Conservation (phyloP, 1,140 invertebrate species). For the Planococcus citri region DNA sequence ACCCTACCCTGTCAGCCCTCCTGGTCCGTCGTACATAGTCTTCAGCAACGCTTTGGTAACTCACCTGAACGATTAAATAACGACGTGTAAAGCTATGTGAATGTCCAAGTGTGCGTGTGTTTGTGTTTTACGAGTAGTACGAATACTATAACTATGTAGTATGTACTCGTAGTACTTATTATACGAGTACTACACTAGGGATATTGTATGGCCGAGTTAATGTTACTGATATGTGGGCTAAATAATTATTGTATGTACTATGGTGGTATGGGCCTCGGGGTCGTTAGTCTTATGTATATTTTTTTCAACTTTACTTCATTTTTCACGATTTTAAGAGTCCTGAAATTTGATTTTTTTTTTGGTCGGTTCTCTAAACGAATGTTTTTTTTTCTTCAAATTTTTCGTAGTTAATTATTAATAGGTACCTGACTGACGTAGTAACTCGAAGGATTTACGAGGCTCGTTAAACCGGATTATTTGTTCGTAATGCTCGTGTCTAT, state of each 20-base stretch:
- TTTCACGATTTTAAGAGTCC: not conserved
- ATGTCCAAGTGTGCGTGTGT: too few species aligned
- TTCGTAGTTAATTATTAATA: not conserved
- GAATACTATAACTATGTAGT: not conserved
- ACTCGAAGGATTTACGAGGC: not conserved
- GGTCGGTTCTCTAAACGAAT: too few species aligned
- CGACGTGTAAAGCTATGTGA: too few species aligned
- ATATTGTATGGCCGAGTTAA: slow-evolving; percentile 9
- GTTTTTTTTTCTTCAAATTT: not conserved
- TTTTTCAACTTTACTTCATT: not conserved
- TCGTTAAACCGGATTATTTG: too few species aligned
- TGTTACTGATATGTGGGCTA: slow-evolving; percentile 14
- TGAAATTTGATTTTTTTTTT: not conserved
- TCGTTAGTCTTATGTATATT: not conserved
- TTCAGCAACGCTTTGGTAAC: not conserved
- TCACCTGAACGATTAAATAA: slow-evolving; percentile 12
- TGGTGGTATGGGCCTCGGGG: not conserved
- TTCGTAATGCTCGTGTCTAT: too few species aligned
- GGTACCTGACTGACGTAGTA: not conserved
- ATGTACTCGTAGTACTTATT: too few species aligned
- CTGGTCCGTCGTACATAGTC: too few species aligned
- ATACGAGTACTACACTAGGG: too few species aligned
- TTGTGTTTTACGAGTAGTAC: too few species aligned
- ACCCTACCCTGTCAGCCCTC: not conserved
- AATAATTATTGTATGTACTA: too few species aligned